phyloP scores from a whole-genome alignment of 1,140 invertebrate genomes.

The Drosophila saltans region DNA sequence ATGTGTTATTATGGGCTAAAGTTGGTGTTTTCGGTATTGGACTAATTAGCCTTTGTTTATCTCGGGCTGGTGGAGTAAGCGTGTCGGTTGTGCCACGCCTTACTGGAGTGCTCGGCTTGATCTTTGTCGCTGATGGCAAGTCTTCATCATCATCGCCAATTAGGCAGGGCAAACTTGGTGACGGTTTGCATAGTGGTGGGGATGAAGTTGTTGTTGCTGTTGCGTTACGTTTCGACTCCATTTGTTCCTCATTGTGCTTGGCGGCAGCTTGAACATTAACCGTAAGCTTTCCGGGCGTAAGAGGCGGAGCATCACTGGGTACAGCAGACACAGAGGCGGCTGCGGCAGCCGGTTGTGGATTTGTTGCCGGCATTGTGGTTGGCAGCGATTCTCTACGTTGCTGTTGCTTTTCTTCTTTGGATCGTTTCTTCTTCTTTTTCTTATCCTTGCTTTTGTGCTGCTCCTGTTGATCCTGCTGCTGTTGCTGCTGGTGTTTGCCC shows the following conservation, averaged over 20 bases:
- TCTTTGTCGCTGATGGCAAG: slow-evolving; percentile 14
- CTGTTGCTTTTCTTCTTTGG: slow-evolving; percentile 88
- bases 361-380: slow-evolving; percentile 48
- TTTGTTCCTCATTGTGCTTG: slow-evolving; percentile 63
- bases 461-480: slow-evolving; percentile 36
- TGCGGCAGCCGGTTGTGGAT: slow-evolving; percentile 19
- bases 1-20: slow-evolving; percentile 54
- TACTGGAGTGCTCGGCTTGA: slow-evolving; percentile 28
- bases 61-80: slow-evolving; percentile 82
- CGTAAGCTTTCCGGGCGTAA: slow-evolving; percentile 56
- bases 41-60: slow-evolving; percentile 85
- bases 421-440: slow-evolving; percentile 92
- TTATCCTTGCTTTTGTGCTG: slow-evolving; percentile 87
- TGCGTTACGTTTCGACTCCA: slow-evolving; percentile 34
- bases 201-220: slow-evolving; percentile 15
- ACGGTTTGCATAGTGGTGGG: slow-evolving; percentile 77
- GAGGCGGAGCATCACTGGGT: slow-evolving; percentile 1
- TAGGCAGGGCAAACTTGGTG: slow-evolving; percentile 76
- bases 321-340: not conserved
- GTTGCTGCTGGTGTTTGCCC: slow-evolving; percentile 26
- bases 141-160: slow-evolving; percentile 77
- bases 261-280: slow-evolving; percentile 73
- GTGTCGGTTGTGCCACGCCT: slow-evolving; percentile 57
- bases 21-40: slow-evolving; percentile 85
- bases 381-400: slow-evolving; percentile 85